Conservation (phyloP, 2,797 vertebrate species). For the Rhinella marina region DNA sequence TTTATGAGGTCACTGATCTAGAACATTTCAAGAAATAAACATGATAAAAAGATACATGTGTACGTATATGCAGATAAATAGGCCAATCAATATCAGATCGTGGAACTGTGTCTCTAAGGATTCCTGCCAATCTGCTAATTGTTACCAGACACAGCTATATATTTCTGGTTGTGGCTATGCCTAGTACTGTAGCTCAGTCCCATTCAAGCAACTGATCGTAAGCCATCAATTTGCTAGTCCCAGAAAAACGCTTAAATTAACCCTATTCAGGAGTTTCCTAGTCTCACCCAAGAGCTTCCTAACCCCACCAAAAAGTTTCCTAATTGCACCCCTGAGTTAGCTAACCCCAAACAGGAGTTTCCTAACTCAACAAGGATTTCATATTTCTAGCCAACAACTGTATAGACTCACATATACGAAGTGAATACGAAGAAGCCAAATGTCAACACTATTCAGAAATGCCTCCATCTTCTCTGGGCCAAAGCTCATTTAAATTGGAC, state of each 20-base stretch:
- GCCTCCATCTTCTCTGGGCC: no score
- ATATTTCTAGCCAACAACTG: neutral
- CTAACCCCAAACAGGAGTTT: no score
- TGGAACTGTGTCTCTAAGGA: no score
- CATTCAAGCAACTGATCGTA: neutral
- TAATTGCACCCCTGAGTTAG: neutral
- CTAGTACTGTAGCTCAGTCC: no score
- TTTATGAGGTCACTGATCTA: constrained; percentile 89
- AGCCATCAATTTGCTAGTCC: neutral
- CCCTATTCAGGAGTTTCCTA: neutral
- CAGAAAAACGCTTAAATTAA: neutral
- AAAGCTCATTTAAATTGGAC: no score
- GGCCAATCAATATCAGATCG: no score
- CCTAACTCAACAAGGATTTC: neutral
- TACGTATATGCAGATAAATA: neutral
- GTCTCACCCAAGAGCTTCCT: neutral
- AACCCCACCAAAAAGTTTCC: neutral
- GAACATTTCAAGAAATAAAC: constrained; percentile 42
- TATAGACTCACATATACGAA: neutral
- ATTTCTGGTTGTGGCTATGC: no score
- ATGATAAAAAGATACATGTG: neutral
- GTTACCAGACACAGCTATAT: no score
- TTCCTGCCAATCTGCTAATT: no score
- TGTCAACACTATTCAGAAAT: neutral
- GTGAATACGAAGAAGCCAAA: no score